Percentiles rank a stretch among this genome's conserved stretches.
Conservation (phyloP, 2,888 invertebrate genomes). For the Eupithecia insigniata region DNA sequence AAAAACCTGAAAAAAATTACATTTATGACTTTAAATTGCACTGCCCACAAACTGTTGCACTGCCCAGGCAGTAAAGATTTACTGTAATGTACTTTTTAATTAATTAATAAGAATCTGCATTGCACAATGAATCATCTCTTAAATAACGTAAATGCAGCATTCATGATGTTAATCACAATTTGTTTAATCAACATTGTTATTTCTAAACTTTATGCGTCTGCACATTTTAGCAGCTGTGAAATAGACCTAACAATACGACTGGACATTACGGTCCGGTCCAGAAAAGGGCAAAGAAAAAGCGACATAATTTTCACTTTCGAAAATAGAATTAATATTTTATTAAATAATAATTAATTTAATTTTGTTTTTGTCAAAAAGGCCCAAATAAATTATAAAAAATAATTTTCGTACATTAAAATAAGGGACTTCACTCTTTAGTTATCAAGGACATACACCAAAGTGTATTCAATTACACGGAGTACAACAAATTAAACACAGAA, state of each 20-base stretch:
- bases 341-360: not conserved
- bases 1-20: slow-evolving; percentile 13
- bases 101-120: not conserved
- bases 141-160: slow-evolving; percentile 1
- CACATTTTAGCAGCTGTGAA: not conserved
- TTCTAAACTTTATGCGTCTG: not conserved
- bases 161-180: not conserved
- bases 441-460: not conserved
- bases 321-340: too few species aligned
- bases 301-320: not conserved
- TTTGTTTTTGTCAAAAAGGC: not conserved
- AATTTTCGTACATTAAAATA: not conserved
- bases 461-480: not conserved
- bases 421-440: not conserved
- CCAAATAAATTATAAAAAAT: not conserved
- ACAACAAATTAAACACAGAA: too few species aligned
- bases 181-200: not conserved
- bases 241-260: too few species aligned
- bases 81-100: too few species aligned
- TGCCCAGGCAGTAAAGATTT: too few species aligned
- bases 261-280: too few species aligned
- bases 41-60: too few species aligned
- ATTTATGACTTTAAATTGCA: not conserved
- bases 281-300: too few species aligned
- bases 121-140: not conserved